A percentile compares a stretch with the other conserved stretches of the same genome.
Conservation (phyloP, 2,797 vertebrate species). For the Urocyon cinereoargenteus region DNA sequence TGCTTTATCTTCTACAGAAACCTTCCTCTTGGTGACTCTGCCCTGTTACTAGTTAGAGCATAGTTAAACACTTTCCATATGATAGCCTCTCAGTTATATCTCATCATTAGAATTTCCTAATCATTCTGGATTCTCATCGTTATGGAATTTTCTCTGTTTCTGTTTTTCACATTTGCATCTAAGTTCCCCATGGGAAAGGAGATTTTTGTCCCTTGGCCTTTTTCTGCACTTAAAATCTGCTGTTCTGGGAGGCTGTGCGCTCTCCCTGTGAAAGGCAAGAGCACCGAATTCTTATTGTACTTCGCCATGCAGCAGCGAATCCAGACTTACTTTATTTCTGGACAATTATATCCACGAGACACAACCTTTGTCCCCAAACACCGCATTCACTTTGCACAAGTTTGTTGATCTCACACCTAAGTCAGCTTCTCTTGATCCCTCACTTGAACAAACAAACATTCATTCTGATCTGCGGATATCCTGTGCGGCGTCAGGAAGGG, state of each 20-base stretch:
- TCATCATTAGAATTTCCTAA: no score
- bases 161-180: neutral
- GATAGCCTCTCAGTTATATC: neutral
- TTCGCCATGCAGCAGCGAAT: neutral
- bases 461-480: conserved; percentile 81
- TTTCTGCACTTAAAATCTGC: neutral
- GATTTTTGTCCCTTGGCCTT: neutral
- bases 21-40: neutral
- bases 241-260: neutral
- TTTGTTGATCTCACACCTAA: conserved; percentile 72
- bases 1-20: neutral
- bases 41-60: neutral
- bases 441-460: conserved; percentile 76
- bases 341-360: conserved; percentile 38
- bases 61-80: neutral
- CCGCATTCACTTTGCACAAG: conserved; percentile 50
- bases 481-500: conserved; percentile 79
- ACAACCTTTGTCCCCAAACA: conserved; percentile 74
- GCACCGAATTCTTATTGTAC: neutral
- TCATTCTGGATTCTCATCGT: neutral
- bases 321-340: conserved; percentile 43
- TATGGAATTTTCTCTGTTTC: neutral
- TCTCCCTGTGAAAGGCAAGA: neutral
- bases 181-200: neutral
- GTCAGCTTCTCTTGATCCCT: conserved; percentile 73